Conservation (phyloP, 2,113 vertebrate species). For the Myrmophylax atrothorax region DNA sequence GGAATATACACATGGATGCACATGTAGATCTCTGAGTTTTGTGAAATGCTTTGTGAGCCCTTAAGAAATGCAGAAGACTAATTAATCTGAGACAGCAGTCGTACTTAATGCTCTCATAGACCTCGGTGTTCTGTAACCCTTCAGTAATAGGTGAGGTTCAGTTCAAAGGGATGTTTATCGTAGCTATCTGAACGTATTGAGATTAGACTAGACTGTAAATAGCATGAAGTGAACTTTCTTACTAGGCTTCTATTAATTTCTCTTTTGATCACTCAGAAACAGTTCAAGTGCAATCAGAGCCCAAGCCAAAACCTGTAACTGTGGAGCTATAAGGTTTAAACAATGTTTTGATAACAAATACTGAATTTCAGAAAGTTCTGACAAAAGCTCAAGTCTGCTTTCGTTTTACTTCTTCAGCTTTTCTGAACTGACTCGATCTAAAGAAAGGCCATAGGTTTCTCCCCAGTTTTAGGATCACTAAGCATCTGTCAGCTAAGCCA, state of each 20-base stretch:
- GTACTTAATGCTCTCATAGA: not conserved
- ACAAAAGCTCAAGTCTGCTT: not conserved
- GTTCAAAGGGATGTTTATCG: slow-evolving; percentile 38
- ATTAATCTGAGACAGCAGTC: not conserved
- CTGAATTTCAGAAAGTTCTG: not conserved
- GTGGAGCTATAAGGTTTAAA: not conserved
- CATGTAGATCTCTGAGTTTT: not conserved
- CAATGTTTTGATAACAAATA: not conserved
- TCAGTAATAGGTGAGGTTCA: not conserved
- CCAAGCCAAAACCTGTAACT: not conserved
- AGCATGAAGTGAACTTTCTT: slow-evolving; percentile 40
- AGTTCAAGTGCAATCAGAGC: slow-evolving; percentile 13
- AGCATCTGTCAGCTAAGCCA: not conserved
- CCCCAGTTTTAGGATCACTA: not conserved
- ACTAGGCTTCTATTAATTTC: slow-evolving; percentile 6
- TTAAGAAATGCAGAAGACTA: not conserved
- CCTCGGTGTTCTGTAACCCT: not conserved
- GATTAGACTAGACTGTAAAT: slow-evolving; percentile 41
- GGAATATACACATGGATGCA: not conserved
- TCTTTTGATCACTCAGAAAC: slow-evolving; percentile 43
- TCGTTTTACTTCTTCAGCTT: not conserved
- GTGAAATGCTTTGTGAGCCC: not conserved
- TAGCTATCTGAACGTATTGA: slow-evolving; percentile 26
- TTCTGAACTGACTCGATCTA: not conserved
- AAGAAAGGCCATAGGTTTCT: not conserved